These are phyloP conservation scores for Drosophila littoralis DNA, from an alignment of 1,140 invertebrate genomes.

Conservation along the genomic window DNA sequence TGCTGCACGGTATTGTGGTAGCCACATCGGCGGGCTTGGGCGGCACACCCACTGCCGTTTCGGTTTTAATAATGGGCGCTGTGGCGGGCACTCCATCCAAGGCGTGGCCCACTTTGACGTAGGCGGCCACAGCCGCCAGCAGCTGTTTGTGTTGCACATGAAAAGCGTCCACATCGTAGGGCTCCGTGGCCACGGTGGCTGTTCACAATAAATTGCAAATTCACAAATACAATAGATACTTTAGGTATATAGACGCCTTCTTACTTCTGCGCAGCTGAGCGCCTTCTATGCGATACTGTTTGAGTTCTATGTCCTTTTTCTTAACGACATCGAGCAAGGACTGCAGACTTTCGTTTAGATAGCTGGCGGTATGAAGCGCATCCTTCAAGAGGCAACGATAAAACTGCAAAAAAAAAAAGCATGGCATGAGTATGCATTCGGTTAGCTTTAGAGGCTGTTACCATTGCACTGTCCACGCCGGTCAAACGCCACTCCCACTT, in stretches of 20 bases:
- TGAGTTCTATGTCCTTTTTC: slow-evolving; percentile 68
- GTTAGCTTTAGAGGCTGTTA: slow-evolving; percentile 3
- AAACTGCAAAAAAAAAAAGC: slow-evolving; percentile 37
- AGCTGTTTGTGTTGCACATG: slow-evolving; percentile 20
- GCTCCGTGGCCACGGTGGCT: slow-evolving; percentile 63
- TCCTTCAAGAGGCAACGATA: slow-evolving; percentile 19
- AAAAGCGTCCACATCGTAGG: slow-evolving; percentile 52
- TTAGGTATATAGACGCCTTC: background rate
- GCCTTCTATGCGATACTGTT: slow-evolving; percentile 65
- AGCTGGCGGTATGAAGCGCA: background rate
- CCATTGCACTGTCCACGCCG: background rate
- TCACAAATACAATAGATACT: background rate
- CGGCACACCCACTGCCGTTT: background rate
- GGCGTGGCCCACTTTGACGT: background rate
- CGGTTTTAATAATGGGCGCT: background rate
- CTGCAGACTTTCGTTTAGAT: slow-evolving; percentile 4
- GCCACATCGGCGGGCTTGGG: background rate
- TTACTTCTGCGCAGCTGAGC: slow-evolving; percentile 57
- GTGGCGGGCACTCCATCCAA: background rate
- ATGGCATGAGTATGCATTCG: background rate
- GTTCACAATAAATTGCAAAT: background rate
- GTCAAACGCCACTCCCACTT: slow-evolving; percentile 68
- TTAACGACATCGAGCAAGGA: slow-evolving; percentile 32
- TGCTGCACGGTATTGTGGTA: background rate
- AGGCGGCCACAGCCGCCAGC: slow-evolving; percentile 17